These are phyloP conservation scores for Valencia hispanica DNA, from an alignment of 2,797 vertebrate genomes.

Conservation along the genomic window DNA sequence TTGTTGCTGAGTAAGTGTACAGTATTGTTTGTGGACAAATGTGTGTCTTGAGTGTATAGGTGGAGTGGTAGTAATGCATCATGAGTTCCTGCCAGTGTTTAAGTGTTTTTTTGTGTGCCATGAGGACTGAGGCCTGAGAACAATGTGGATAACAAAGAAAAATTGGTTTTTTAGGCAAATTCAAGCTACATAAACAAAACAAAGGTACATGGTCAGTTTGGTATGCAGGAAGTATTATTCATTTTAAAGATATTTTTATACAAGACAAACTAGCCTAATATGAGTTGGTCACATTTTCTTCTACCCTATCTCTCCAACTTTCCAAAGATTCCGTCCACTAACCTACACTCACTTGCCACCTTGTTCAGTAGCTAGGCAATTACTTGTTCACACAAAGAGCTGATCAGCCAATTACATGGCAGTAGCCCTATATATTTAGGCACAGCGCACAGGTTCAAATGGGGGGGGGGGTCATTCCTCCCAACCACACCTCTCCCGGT, in stretches of 20 bases:
- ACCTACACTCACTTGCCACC: background rate
- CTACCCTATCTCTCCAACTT: background rate
- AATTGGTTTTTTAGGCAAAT: constrained; percentile 1
- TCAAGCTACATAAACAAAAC: background rate
- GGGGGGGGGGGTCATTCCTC: no score
- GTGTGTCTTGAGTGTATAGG: constrained; percentile 25
- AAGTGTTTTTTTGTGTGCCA: constrained; percentile 6
- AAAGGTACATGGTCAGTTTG: background rate
- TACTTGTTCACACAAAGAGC: background rate
- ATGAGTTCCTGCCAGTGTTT: constrained; percentile 16
- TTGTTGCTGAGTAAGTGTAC: constrained; percentile 26
- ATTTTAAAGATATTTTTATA: background rate
- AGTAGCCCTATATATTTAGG: no score
- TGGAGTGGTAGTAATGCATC: constrained; percentile 36
- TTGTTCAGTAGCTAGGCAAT: background rate
- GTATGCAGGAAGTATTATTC: background rate
- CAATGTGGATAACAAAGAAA: constrained; percentile 31
- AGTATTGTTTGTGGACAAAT: constrained; percentile 32
- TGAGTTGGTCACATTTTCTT: background rate
- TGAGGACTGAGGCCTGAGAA: constrained; percentile 17
- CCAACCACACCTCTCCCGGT: no score
- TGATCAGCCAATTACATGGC: background rate
- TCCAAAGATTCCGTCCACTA: background rate
- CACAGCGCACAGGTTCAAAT: no score
- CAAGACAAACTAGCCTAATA: background rate